Evolutionary conservation across 2,888 invertebrate genomes (phyloP).

Genomic region (Gymnosoma rotundatum): DNA sequence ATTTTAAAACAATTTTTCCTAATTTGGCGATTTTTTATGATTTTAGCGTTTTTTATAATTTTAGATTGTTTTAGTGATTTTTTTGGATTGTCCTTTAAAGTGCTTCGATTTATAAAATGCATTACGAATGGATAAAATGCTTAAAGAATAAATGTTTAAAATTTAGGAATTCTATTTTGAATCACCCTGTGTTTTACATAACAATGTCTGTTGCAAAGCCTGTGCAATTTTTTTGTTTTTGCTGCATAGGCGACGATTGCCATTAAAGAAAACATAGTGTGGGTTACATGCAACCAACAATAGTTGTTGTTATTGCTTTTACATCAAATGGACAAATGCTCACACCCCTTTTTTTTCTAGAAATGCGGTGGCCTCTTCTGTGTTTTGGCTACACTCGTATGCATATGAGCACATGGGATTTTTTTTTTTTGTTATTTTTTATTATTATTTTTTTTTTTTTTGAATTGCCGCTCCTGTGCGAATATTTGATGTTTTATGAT

Average conservation of each 20-base stretch:
- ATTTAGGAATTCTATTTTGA: not conserved
- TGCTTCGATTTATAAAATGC: too few species aligned
- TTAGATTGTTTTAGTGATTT: too few species aligned
- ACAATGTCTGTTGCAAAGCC: conserved; percentile 10
- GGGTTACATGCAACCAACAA: conserved; percentile 57
- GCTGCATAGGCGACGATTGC: conserved; percentile 19
- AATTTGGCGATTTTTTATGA: too few species aligned
- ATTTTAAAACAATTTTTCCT: too few species aligned
- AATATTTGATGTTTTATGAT: conserved; percentile 51
- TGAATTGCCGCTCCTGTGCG: conserved; percentile 42
- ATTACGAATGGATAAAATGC: too few species aligned
- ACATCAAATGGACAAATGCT: conserved; percentile 33
- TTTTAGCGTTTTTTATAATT: too few species aligned
- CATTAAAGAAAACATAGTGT: not conserved
- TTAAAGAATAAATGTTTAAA: too few species aligned
- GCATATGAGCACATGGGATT: conserved; percentile 26
- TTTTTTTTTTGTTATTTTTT: conserved; percentile 11
- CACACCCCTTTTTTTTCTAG: conserved; percentile 35
- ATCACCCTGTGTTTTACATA: conserved; percentile 4
- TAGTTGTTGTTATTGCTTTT: conserved; percentile 47
- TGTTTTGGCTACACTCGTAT: conserved; percentile 20
- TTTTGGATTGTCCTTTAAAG: too few species aligned
- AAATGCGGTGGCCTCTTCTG: conserved; percentile 33
- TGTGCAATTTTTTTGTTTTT: conserved; percentile 18
- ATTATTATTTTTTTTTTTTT: conserved; percentile 42